Conservation (phyloP, 2,113 vertebrate genomes). For the Neotoma lepida region DNA sequence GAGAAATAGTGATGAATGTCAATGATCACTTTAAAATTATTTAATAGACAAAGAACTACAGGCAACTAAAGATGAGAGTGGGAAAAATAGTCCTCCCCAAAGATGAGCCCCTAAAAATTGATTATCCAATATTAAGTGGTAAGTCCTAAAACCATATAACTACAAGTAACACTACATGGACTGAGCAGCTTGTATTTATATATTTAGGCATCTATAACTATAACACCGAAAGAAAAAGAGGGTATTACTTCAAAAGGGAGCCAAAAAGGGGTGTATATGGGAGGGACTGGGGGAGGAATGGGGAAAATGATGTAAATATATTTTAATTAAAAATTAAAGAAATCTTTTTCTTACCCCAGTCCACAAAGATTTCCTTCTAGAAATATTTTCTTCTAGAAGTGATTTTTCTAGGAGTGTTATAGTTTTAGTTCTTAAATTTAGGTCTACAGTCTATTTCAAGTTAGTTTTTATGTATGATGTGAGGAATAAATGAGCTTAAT, state of each 20-base stretch:
- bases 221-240: not conserved
- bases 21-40: not conserved
- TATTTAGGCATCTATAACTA: not conserved
- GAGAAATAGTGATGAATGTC: not conserved
- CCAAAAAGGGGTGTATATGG: not conserved
- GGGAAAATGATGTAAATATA: not conserved
- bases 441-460: not conserved
- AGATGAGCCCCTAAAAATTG: not conserved
- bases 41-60: not conserved
- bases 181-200: not conserved
- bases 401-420: not conserved
- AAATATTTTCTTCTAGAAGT: not conserved
- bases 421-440: slow-evolving; percentile 8
- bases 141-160: not conserved
- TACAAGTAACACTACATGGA: not conserved
- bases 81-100: not conserved
- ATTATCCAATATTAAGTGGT: too few species aligned
- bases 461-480: not conserved
- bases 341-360: not conserved
- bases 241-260: not conserved
- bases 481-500: not conserved
- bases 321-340: not conserved
- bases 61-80: not conserved
- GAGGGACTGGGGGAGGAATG: not conserved
- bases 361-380: not conserved